Evolutionary conservation across 2,113 vertebrate genomes (phyloP).

Genomic region (Podilymbus podiceps): DNA sequence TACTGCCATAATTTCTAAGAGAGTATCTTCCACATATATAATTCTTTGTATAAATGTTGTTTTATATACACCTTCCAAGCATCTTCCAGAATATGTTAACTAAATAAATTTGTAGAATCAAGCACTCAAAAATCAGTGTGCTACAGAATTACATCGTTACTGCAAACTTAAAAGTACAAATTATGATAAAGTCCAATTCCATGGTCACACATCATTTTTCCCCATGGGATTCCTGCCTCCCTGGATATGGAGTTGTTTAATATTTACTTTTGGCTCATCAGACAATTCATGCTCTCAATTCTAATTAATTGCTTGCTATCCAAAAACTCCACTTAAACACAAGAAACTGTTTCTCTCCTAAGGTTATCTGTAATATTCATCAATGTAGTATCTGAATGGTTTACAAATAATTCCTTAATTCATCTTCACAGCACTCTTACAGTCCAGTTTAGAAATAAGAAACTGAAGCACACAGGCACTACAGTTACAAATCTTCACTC

Average conservation of each 20-base stretch:
- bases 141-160: not conserved
- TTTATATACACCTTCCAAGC: not conserved
- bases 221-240: not conserved
- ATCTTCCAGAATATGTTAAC: not conserved
- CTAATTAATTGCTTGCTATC: not conserved
- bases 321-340: not conserved
- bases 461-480: not conserved
- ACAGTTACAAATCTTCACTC: not conserved
- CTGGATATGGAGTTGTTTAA: not conserved
- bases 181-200: not conserved
- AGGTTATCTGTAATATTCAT: not conserved
- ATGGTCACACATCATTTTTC: not conserved
- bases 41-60: not conserved
- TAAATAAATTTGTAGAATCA: not conserved
- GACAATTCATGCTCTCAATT: not conserved
- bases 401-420: not conserved
- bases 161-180: not conserved
- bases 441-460: not conserved
- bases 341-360: not conserved
- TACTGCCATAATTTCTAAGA: not conserved
- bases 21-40: not conserved
- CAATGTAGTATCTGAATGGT: not conserved
- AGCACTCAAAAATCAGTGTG: not conserved
- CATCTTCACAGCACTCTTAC: not conserved
- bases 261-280: not conserved